Percentiles rank a stretch among this genome's conserved stretches.
Conservation (phyloP, 2,797 vertebrate species). For the Amniataba percoides region DNA sequence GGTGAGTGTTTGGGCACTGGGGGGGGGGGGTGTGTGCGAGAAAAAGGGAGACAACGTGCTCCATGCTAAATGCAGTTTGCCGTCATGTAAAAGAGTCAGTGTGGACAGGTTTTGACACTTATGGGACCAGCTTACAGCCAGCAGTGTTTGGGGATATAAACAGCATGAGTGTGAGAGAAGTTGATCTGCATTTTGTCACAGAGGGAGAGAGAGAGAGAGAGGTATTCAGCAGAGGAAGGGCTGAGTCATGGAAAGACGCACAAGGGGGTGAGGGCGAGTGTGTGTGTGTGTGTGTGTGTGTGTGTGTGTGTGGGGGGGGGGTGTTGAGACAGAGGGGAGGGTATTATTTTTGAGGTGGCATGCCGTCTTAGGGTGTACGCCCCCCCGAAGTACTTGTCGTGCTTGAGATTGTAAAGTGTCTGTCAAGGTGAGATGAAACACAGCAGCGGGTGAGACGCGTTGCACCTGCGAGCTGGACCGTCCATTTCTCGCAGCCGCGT, state of each 20-base stretch:
- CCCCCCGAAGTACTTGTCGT: slow-evolving; percentile 71
- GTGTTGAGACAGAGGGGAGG: slow-evolving; percentile 62
- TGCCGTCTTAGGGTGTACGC: slow-evolving; percentile 56
- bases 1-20: slow-evolving; percentile 53
- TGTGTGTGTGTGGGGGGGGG: too few relatives aligned
- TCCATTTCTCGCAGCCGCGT: slow-evolving; percentile 39
- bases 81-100: slow-evolving; percentile 67
- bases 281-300: too few relatives aligned
- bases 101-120: slow-evolving; percentile 80
- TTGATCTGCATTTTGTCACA: slow-evolving; percentile 82
- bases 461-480: slow-evolving; percentile 63
- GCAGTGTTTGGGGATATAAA: slow-evolving; percentile 78
- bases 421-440: slow-evolving; percentile 76
- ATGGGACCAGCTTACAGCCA: slow-evolving; percentile 71
- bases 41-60: slow-evolving; percentile 59
- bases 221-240: slow-evolving; percentile 73
- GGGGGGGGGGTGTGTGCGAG: slow-evolving; percentile 35
- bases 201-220: slow-evolving; percentile 30
- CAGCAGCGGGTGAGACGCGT: slow-evolving; percentile 55
- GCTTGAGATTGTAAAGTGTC: slow-evolving; percentile 78
- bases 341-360: slow-evolving; percentile 75
- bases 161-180: slow-evolving; percentile 76
- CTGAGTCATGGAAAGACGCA: slow-evolving; percentile 82
- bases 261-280: slow-evolving; percentile 35
- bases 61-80: slow-evolving; percentile 67